Percentiles rank a stretch among this genome's conserved stretches.
phyloP scores from a whole-genome alignment of 2,797 vertebrate species.

The Hippoglossus hippoglossus region DNA sequence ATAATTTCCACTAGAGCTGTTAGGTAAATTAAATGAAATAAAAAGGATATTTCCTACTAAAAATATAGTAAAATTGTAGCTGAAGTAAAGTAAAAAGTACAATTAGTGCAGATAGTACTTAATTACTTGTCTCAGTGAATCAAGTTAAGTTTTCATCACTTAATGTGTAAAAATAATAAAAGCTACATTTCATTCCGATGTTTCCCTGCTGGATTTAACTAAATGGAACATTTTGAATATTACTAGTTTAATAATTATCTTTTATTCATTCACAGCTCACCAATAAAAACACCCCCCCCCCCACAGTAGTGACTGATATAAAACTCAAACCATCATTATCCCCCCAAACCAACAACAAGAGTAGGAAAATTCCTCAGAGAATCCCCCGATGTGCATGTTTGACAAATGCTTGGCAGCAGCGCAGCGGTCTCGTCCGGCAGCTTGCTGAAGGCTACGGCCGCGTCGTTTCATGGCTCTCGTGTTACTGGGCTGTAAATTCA shows the following conservation, averaged over 20 bases:
- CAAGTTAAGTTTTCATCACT: background rate
- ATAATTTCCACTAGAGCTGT: background rate
- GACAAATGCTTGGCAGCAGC: constrained; percentile 77
- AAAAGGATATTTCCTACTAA: background rate
- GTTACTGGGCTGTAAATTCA: constrained; percentile 99
- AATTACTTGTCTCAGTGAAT: background rate
- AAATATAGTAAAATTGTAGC: no score
- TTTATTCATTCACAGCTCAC: constrained; percentile 11
- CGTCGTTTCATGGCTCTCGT: constrained; percentile 94
- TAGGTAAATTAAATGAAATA: background rate
- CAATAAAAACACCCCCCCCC: constrained; percentile 1
- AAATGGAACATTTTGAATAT: constrained; percentile 18
- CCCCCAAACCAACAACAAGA: constrained; percentile 42
- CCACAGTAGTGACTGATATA: constrained; percentile 25
- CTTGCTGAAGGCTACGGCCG: constrained; percentile 91
- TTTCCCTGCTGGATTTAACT: constrained; percentile 1
- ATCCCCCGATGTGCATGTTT: constrained; percentile 53
- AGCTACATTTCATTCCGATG: constrained; percentile 8
- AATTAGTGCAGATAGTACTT: background rate
- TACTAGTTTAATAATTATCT: constrained; percentile 21
- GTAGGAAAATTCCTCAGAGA: constrained; percentile 59
- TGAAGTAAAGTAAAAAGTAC: background rate
- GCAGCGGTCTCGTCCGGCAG: constrained; percentile 80
- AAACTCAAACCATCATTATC: constrained; percentile 29
- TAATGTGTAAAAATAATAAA: constrained; percentile 4